Percentiles rank a stretch among this genome's conserved stretches.
phyloP scores from a whole-genome alignment of 92 coral and sea anemone genomes.

The Diadumene lineata region DNA sequence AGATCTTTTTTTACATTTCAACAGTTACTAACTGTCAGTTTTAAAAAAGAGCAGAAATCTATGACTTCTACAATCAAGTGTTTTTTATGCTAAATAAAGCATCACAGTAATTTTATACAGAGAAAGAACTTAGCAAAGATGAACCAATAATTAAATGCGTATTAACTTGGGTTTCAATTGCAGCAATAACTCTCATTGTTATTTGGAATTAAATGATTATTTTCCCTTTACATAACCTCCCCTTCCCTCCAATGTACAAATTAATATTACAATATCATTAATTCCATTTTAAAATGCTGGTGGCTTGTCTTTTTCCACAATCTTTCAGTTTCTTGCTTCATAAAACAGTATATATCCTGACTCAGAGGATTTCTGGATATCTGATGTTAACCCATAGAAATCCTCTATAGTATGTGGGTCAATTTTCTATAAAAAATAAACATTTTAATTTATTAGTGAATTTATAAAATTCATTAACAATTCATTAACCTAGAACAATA shows the following conservation, averaged over 20 bases:
- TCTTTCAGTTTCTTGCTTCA: slow-evolving; percentile 71
- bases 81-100: too few relatives aligned
- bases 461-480: background rate
- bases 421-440: slow-evolving; percentile 74
- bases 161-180: background rate
- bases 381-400: slow-evolving; percentile 94
- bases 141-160: too few relatives aligned
- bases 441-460: background rate
- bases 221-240: background rate
- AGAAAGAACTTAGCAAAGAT: too few relatives aligned
- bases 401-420: slow-evolving; percentile 99
- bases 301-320: too few relatives aligned
- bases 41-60: too few relatives aligned
- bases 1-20: too few relatives aligned
- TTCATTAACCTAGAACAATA: too few relatives aligned
- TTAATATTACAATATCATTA: background rate
- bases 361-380: slow-evolving; percentile 94
- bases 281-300: background rate
- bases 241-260: background rate
- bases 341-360: slow-evolving; percentile 97
- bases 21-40: too few relatives aligned
- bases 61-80: too few relatives aligned
- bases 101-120: too few relatives aligned
- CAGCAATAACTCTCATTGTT: background rate
- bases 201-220: background rate